phyloP scores from a whole-genome alignment of 2,888 invertebrate species.

The Scaptomyza cyrtandrae region DNA sequence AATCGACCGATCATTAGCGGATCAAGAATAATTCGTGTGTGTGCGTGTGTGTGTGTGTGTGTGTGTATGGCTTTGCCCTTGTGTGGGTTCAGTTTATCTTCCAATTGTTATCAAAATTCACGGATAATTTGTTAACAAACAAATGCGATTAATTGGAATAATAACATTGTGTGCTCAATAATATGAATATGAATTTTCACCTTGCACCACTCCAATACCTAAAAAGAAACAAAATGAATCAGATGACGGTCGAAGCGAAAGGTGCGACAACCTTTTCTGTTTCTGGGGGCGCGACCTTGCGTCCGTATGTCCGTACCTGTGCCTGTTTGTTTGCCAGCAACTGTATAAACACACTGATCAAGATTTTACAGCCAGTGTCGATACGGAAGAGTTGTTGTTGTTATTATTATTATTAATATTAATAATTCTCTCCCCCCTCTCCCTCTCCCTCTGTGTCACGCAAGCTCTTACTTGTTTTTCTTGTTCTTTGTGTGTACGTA shows the following conservation, averaged over 20 bases:
- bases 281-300: conserved; percentile 61
- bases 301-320: conserved; percentile 4
- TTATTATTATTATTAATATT: not conserved
- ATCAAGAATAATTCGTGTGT: conserved; percentile 1
- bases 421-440: not conserved
- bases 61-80: conserved; percentile 22
- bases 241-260: conserved; percentile 38
- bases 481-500: conserved; percentile 27
- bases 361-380: conserved; percentile 37
- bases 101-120: conserved; percentile 17
- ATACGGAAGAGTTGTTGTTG: conserved; percentile 67
- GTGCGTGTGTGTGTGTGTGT: not conserved
- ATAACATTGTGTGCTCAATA: conserved; percentile 9
- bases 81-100: conserved; percentile 5
- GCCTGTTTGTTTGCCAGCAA: conserved; percentile 63
- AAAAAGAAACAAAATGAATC: conserved; percentile 10
- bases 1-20: conserved; percentile 5
- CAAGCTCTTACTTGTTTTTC: conserved; percentile 27
- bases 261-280: conserved; percentile 65
- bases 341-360: conserved; percentile 67
- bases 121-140: conserved; percentile 17
- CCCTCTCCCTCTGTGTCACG: conserved; percentile 5
- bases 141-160: conserved; percentile 17
- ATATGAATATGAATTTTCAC: conserved; percentile 8
- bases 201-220: conserved; percentile 8